These are phyloP conservation scores for Thrips palmi DNA, from an alignment of 1,140 invertebrate species.

Conservation along the genomic window DNA sequence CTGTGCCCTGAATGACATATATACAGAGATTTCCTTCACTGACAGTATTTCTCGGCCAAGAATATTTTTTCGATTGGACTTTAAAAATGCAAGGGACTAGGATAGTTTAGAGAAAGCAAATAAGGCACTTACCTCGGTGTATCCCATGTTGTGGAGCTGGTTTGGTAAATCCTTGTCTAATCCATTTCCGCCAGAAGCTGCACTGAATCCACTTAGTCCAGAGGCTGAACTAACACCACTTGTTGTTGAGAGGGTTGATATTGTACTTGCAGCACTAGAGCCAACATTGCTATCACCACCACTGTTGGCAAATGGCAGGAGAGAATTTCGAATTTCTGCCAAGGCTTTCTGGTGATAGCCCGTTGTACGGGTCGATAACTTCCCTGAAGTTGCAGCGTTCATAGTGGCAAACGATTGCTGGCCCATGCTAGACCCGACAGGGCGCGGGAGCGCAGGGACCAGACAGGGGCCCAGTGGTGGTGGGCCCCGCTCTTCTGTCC, in stretches of 20 bases:
- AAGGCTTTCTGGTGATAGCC: conserved; percentile 76
- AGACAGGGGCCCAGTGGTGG: conserved; percentile 18
- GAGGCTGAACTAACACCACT: conserved; percentile 42
- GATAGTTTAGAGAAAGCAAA: conserved; percentile 4
- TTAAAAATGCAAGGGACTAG: too few species aligned
- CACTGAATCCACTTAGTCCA: conserved; percentile 37
- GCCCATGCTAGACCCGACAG: conserved; percentile 41
- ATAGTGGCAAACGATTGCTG: conserved; percentile 33
- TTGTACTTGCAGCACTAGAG: conserved; percentile 55
- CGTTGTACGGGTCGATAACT: conserved; percentile 52
- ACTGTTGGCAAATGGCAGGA: conserved; percentile 66
- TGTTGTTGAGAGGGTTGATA: conserved; percentile 43
- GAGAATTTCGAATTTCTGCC: conserved; percentile 67
- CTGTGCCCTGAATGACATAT: too few species aligned
- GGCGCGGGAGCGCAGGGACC: conserved; percentile 1
- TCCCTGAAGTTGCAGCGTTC: conserved; percentile 43
- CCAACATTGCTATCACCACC: conserved; percentile 33
- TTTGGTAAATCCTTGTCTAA: conserved; percentile 23
- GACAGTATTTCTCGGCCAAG: too few species aligned
- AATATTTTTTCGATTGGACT: too few species aligned
- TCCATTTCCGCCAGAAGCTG: conserved; percentile 29
- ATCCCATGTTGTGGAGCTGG: conserved; percentile 41
- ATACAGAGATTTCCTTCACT: too few species aligned
- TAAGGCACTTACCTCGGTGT: conserved; percentile 35
- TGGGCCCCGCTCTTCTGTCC: conserved; percentile 23